Evolutionary conservation across 1,140 invertebrate species (phyloP).

Genomic region (Mya arenaria): DNA sequence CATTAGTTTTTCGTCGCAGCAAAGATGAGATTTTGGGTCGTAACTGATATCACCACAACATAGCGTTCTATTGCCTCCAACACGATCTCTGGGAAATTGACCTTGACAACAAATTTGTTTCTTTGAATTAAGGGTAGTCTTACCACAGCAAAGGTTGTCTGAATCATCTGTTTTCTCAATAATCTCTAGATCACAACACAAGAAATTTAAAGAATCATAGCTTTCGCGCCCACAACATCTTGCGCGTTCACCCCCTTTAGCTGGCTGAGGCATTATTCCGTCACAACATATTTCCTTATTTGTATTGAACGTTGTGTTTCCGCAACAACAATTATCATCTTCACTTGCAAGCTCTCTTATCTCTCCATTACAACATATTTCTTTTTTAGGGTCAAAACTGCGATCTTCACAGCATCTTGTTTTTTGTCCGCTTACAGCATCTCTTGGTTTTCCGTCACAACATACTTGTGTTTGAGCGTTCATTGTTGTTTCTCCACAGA

Average conservation of each 20-base stretch:
- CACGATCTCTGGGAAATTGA: conserved; percentile 8
- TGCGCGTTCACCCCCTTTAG: conserved; percentile 24
- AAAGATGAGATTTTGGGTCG: conserved; percentile 27
- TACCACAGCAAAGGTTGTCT: conserved; percentile 48
- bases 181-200: conserved; percentile 46
- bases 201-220: conserved; percentile 31
- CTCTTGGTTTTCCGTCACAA: conserved; percentile 32
- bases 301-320: conserved; percentile 50
- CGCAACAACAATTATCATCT: conserved; percentile 50
- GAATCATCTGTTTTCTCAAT: conserved; percentile 25
- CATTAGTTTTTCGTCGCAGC: conserved; percentile 38
- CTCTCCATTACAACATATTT: conserved; percentile 46
- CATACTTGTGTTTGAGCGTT: conserved; percentile 44
- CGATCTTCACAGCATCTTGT: conserved; percentile 30
- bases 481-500: conserved; percentile 49
- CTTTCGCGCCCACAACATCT: conserved; percentile 44
- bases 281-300: conserved; percentile 49
- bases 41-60: conserved; percentile 49
- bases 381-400: conserved; percentile 23
- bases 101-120: conserved; percentile 40
- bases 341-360: conserved; percentile 2
- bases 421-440: conserved; percentile 6
- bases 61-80: conserved; percentile 32
- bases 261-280: conserved; percentile 36
- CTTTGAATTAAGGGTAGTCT: conserved; percentile 43